phyloP scores from a whole-genome alignment of 2,113 vertebrate species.

The Desmodus rotundus region DNA sequence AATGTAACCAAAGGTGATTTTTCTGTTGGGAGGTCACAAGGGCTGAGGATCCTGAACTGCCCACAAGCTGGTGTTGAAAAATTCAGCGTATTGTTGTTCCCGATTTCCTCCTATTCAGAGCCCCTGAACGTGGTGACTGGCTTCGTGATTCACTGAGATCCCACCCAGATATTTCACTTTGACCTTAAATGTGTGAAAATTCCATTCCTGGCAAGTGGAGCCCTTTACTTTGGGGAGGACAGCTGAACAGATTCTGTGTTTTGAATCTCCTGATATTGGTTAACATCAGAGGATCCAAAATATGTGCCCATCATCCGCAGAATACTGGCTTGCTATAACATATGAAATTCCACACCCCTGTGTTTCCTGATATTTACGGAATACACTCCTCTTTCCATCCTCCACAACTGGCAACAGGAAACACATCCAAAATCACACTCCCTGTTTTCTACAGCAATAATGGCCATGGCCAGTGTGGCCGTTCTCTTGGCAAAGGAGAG shows the following conservation, averaged over 20 bases:
- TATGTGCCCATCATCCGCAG: not conserved
- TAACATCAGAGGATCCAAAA: not conserved
- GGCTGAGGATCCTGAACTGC: slow-evolving; percentile 44
- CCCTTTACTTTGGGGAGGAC: not conserved
- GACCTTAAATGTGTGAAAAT: slow-evolving; percentile 59
- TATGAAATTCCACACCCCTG: not conserved
- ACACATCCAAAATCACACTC: not conserved
- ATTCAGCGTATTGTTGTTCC: slow-evolving; percentile 28
- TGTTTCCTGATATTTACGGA: slow-evolving; percentile 28
- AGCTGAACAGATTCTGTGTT: not conserved
- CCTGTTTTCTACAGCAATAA: not conserved
- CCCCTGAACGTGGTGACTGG: not conserved
- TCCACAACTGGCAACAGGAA: not conserved
- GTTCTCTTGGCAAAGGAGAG: not conserved
- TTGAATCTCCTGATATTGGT: not conserved
- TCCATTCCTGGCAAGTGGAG: slow-evolving; percentile 44
- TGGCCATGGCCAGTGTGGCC: not conserved
- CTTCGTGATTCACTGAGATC: slow-evolving; percentile 47
- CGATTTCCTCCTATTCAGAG: slow-evolving; percentile 60
- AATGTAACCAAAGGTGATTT: not conserved
- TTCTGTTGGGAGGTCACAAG: slow-evolving; percentile 51
- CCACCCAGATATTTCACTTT: slow-evolving; percentile 49
- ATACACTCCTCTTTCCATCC: not conserved
- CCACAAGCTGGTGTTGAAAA: slow-evolving; percentile 3
- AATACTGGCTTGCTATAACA: not conserved